These are phyloP conservation scores for Lontra canadensis DNA, from an alignment of 2,113 vertebrate species.

Conservation along the genomic window DNA sequence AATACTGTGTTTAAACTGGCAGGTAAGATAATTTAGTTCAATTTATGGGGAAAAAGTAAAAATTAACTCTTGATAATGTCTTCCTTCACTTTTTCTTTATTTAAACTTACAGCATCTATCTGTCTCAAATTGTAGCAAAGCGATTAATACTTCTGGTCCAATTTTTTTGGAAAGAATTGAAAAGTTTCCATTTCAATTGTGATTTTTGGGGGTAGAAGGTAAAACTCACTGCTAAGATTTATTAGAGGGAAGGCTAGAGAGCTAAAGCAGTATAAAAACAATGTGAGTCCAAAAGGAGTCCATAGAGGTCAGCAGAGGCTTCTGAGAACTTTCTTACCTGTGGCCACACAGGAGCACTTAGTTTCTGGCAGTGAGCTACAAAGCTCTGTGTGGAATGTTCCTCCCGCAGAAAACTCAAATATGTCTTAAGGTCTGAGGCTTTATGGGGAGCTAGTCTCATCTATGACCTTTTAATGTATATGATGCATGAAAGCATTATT, in stretches of 20 bases:
- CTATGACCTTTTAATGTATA: background rate
- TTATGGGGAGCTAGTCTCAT: fast-evolving
- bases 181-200: background rate
- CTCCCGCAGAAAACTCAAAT: background rate
- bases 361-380: background rate
- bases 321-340: background rate
- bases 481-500: background rate
- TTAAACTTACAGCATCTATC: background rate
- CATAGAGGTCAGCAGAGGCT: fast-evolving
- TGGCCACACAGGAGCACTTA: background rate
- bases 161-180: background rate
- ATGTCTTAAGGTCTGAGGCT: background rate
- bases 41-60: background rate
- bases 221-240: background rate
- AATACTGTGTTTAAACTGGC: background rate
- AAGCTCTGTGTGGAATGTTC: fast-evolving
- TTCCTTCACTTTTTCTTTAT: background rate
- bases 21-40: background rate
- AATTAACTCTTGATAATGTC: background rate
- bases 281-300: background rate
- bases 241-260: background rate
- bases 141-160: background rate
- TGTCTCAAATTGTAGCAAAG: background rate
- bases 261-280: background rate
- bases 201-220: background rate